A percentile compares a stretch with the other conserved stretches of the same genome.
phyloP scores from a whole-genome alignment of 2,113 vertebrate species.

The Bubalus kerabau region DNA sequence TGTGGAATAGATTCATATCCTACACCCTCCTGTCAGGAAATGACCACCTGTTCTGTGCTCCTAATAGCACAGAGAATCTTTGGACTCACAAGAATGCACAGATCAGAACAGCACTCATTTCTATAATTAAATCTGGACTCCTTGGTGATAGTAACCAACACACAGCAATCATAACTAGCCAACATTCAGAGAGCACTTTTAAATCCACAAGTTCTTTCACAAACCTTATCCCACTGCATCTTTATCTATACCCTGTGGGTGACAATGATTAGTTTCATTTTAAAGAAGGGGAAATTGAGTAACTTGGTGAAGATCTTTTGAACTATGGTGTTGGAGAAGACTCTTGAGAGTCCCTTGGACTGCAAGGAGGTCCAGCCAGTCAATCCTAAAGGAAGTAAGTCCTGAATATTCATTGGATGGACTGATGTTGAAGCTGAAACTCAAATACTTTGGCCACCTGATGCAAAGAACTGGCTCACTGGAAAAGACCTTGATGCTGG shows the following conservation, averaged over 20 bases:
- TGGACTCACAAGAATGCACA: fast-evolving
- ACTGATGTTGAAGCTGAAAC: background rate
- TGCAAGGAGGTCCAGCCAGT: background rate
- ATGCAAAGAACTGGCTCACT: background rate
- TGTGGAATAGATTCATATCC: background rate
- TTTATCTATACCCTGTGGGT: background rate
- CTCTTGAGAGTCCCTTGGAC: background rate
- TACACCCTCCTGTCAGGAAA: too few species aligned
- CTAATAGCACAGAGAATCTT: background rate
- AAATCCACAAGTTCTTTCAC: background rate
- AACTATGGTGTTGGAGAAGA: background rate
- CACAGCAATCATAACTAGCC: background rate
- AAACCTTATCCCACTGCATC: background rate
- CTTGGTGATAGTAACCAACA: background rate
- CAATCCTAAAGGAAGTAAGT: background rate
- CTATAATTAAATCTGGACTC: background rate
- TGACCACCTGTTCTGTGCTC: background rate
- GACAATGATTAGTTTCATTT: background rate
- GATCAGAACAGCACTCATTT: fast-evolving
- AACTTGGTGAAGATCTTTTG: background rate
- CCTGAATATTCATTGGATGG: background rate
- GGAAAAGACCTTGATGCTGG: background rate
- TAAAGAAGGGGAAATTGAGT: background rate
- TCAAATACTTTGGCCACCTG: background rate
- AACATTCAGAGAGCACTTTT: fast-evolving